Evolutionary conservation across 2,113 vertebrate genomes (phyloP), one percentile per base, ranked within the genome.

Genomic region (Syngnathus typhle): DNA sequence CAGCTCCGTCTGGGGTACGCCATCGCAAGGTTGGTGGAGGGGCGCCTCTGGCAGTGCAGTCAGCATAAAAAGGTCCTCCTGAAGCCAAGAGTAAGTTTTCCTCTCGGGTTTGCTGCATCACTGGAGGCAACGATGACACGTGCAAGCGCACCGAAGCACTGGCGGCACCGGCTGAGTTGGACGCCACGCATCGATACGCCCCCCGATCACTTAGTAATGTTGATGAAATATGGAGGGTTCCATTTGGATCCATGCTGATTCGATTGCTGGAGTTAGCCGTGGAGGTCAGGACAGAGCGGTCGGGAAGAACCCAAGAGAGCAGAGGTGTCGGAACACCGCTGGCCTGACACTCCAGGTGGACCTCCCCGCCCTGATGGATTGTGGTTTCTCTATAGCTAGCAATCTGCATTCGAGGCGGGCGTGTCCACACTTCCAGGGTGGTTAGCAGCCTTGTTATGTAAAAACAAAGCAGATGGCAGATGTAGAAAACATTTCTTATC

Each of bases 301-400:
- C 89, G 0, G 96, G 96, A 43, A 98, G 90, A 75, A 96, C 88
- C 96, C 96, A 99, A 10, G 94, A 94, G 68, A 96, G 91, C 7
- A 92, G 89, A 9, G 96, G 95, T 0, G 23, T 68, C 0, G 96
- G 96, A 18, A 88, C 85, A 0, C 95, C 96, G 0, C 88, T 89
- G 36, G 94, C 94, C 66, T 84, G 85, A 79, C 96, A 99, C 52
- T 93, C 92, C 88, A 98, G 87, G 68, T 82, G 79, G 27, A 94
- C 67, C 0, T 85, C 90, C 36, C 94, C 93, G 2, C 95, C 96
- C 76, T 94, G 92, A 89, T 93, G 93, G 52, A 94, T 93, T 0
- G 92, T 94, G 52, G 89, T 68, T 36, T 98, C 95, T 75, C 88
- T 89, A 64, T 92, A 92, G 43, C 78, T 92, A 0, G 92, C 79